Conservation (phyloP, 2,797 vertebrate species). For the Tympanoctomys barrerae region DNA sequence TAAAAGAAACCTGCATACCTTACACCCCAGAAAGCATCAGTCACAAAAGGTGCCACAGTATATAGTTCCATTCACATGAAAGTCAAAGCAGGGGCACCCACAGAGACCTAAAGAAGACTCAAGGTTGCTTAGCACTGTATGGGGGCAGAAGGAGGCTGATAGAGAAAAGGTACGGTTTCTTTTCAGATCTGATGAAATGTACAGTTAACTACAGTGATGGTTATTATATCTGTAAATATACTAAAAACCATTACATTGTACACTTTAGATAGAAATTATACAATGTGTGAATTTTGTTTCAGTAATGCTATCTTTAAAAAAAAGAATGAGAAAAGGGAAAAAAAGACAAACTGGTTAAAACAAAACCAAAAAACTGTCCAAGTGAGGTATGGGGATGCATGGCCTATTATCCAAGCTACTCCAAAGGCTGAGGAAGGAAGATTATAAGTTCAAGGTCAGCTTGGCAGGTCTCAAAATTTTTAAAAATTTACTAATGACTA, state of each 20-base stretch:
- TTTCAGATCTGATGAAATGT: not conserved
- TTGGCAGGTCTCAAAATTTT: not conserved
- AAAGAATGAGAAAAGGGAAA: not conserved
- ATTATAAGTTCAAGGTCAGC: not conserved
- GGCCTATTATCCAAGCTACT: not conserved
- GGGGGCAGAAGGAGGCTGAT: not conserved
- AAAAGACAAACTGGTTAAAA: not conserved
- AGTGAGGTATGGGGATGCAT: not conserved
- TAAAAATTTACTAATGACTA: not conserved
- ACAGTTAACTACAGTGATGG: not conserved
- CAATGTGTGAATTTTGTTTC: not conserved
- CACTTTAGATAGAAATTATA: not conserved
- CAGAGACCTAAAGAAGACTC: not conserved
- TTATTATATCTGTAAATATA: not conserved
- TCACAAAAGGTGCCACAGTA: not conserved
- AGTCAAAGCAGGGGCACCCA: not conserved
- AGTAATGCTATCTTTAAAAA: not conserved
- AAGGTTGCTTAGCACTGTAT: not conserved
- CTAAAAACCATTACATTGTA: not conserved
- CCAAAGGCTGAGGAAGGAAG: not conserved
- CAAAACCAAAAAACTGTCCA: not conserved
- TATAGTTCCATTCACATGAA: not conserved
- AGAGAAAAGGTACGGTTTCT: not conserved
- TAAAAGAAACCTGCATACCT: not conserved
- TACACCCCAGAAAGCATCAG: not conserved